These are phyloP conservation scores for Nymphicus hollandicus DNA, from an alignment of 2,113 vertebrate species.

Conservation along the genomic window DNA sequence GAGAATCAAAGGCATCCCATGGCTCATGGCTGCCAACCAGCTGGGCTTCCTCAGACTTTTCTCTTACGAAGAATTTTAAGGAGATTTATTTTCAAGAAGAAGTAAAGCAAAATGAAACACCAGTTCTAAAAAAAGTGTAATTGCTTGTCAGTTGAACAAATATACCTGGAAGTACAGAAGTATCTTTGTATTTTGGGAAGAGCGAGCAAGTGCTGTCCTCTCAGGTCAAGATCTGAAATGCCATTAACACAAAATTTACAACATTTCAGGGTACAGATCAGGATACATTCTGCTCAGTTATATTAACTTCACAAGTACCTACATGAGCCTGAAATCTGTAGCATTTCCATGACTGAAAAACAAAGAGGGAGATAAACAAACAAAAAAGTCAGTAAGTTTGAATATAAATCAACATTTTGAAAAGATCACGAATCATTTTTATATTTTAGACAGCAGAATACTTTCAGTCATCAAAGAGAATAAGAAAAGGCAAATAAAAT, in stretches of 20 bases:
- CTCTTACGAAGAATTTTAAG: not conserved
- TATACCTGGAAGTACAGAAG: not conserved
- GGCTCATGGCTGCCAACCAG: not conserved
- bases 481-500: not conserved
- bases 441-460: not conserved
- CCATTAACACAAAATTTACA: not conserved
- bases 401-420: not conserved
- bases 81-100: not conserved
- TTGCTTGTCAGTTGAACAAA: not conserved
- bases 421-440: not conserved
- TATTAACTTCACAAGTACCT: not conserved
- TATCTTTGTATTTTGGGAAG: not conserved
- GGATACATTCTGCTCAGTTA: not conserved
- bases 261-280: not conserved
- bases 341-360: not conserved
- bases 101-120: not conserved
- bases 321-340: not conserved
- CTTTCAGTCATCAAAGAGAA: slow-evolving; percentile 25
- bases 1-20: not conserved
- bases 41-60: not conserved
- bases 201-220: not conserved
- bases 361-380: not conserved
- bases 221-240: not conserved
- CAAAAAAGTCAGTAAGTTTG: not conserved
- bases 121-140: not conserved